Evolutionary conservation across 2,113 vertebrate genomes (phyloP).

Genomic region (Oryctolagus cuniculus): DNA sequence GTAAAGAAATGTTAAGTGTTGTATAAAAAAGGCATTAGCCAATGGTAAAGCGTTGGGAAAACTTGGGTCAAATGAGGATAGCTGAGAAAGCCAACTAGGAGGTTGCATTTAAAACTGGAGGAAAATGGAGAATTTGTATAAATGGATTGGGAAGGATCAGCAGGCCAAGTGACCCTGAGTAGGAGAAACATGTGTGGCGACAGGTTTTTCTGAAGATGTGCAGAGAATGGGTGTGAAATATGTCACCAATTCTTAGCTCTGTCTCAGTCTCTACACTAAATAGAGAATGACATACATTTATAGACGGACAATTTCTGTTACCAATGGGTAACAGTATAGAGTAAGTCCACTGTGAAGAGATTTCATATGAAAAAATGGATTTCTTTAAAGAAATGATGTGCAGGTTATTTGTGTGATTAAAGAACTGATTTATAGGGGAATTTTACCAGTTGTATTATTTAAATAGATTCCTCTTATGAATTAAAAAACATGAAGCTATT

Average conservation of each 20-base stretch:
- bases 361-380: slow-evolving; percentile 22
- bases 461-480: slow-evolving; percentile 15
- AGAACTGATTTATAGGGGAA: neutral
- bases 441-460: slow-evolving; percentile 54
- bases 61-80: neutral
- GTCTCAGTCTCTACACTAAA: neutral
- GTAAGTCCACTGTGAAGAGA: neutral
- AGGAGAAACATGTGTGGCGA: neutral
- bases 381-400: slow-evolving; percentile 48
- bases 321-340: neutral
- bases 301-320: neutral
- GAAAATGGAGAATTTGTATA: neutral
- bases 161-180: neutral
- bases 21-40: neutral
- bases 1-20: neutral
- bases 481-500: slow-evolving; percentile 60
- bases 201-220: neutral
- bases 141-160: neutral
- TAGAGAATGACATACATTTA: neutral
- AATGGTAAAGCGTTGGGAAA: neutral
- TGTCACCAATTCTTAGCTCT: neutral
- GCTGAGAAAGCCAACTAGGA: neutral
- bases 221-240: neutral
- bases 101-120: neutral
- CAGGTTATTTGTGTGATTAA: slow-evolving; percentile 14